Base-by-base conservation (phyloP, 2,888 invertebrate genomes). In the Sympetrum striolatum region DNA sequence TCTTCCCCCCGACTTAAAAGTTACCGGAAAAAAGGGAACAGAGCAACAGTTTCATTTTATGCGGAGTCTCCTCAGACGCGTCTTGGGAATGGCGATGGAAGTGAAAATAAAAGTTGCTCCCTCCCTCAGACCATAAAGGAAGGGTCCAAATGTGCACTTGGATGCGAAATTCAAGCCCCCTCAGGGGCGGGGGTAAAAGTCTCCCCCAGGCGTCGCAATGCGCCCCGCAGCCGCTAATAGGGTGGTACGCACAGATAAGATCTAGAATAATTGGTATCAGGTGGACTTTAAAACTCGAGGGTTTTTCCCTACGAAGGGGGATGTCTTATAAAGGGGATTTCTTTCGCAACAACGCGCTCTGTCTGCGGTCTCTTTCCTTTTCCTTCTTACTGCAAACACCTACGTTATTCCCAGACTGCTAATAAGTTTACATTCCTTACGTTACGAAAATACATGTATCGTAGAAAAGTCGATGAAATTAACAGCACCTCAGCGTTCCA, bases 211-310 rank as follows among this genome's bases (percentile, higher is more conserved):
- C 60, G 64, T 64, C 60, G 86, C 82, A 58, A 31, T 58, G 35
- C 12, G 35, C 64, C 37, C 37, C 8, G 10, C n/a, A 18, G 37
- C 39, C 60, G 86, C 86, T 86, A 86, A 86, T 86, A 86, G 86
- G 86, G 22, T 35, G 86, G 64, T 60, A 53, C 86, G 86, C 58
- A 25, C 37, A 80, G 90, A 90, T 90, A 90, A 90, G 90, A 90
- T 90, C 79, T 35, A 53, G 90, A 79, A 90, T 90, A 90, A 90
- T 90, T 90, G 90, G 90, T 90, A 90, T 86, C 90, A 90, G 90
- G 90, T 90, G 90, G 31, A 90, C 82, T 80, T 80, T 90, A 90
- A 90, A 90, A 90, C 86, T 90, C 53, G 39, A 90, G 58, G 73
- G 48, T 73, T 53, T 79, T 90, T 81, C 37, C 44, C 44, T 44